Evolutionary conservation across 2,797 vertebrate genomes (phyloP).

Genomic region (Catamblyrhynchus diadema): DNA sequence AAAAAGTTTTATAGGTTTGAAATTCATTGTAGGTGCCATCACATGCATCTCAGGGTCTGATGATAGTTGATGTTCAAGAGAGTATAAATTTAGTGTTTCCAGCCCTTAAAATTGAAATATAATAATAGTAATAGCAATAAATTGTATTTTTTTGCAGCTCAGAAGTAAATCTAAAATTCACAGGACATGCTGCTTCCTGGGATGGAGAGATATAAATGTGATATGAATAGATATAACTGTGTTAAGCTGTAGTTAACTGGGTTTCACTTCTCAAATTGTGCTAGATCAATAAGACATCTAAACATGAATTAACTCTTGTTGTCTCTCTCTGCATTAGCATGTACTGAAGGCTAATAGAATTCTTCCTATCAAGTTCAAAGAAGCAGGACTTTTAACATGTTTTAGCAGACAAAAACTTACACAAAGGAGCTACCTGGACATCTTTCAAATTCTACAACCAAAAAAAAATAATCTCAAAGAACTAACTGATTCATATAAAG

Average conservation of each 20-base stretch:
- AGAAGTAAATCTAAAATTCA: not conserved
- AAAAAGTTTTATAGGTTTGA: not conserved
- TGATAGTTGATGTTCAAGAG: not conserved
- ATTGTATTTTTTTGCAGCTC: not conserved
- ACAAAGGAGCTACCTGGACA: not conserved
- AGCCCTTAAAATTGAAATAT: not conserved
- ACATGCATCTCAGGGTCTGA: not conserved
- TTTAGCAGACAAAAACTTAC: not conserved
- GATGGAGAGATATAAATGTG: not conserved
- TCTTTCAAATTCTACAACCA: not conserved
- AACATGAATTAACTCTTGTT: not conserved
- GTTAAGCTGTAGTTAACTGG: not conserved
- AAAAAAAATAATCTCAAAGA: not conserved
- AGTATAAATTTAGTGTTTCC: not conserved
- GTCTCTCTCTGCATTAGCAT: not conserved
- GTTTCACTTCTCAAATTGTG: not conserved
- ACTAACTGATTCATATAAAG: not conserved
- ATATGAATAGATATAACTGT: not conserved
- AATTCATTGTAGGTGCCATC: not conserved
- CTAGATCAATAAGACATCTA: not conserved
- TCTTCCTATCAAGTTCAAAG: not conserved
- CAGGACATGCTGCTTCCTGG: not conserved
- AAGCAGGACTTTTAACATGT: not conserved
- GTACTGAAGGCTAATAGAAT: not conserved
- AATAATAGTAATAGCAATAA: not conserved